Percentiles rank a stretch among this genome's conserved stretches.
These are phyloP conservation scores for Procavia capensis DNA, from an alignment of 2,113 vertebrate genomes.

Conservation along the genomic window DNA sequence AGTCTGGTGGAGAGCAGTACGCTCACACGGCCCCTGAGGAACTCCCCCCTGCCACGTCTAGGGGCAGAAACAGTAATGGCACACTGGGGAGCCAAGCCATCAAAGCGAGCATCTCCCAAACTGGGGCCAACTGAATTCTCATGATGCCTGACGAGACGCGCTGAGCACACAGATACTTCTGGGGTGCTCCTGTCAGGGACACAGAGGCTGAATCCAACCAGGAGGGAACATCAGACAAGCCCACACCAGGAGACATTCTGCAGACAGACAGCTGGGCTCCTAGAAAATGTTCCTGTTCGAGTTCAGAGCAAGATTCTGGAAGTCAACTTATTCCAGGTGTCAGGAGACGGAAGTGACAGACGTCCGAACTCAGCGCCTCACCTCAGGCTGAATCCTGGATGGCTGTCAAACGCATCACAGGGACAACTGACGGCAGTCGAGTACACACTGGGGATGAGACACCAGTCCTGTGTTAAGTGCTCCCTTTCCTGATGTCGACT, in stretches of 20 bases:
- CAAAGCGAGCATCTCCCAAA: not conserved
- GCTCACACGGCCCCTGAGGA: accelerated
- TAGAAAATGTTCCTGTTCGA: not conserved
- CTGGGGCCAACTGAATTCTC: not conserved
- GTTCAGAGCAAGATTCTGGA: not conserved
- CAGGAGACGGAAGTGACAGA: not conserved
- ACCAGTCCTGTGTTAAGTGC: accelerated
- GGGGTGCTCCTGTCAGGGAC: not conserved
- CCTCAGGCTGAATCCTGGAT: not conserved
- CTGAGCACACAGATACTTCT: not conserved
- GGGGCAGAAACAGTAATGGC: accelerated
- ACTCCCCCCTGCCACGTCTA: not conserved
- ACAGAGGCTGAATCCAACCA: not conserved
- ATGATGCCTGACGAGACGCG: not conserved
- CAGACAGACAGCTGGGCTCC: not conserved
- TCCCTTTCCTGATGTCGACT: not conserved
- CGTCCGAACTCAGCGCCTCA: not conserved
- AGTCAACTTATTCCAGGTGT: not conserved
- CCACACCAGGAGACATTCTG: not conserved
- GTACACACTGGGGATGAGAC: accelerated
- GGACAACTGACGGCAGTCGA: not conserved
- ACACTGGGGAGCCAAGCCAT: not conserved
- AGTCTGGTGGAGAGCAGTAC: too few relatives aligned
- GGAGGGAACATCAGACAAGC: not conserved
- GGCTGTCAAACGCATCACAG: too few relatives aligned